Evolutionary conservation across 2,797 vertebrate genomes (phyloP).

Genomic region (Eidolon dupreanum): DNA sequence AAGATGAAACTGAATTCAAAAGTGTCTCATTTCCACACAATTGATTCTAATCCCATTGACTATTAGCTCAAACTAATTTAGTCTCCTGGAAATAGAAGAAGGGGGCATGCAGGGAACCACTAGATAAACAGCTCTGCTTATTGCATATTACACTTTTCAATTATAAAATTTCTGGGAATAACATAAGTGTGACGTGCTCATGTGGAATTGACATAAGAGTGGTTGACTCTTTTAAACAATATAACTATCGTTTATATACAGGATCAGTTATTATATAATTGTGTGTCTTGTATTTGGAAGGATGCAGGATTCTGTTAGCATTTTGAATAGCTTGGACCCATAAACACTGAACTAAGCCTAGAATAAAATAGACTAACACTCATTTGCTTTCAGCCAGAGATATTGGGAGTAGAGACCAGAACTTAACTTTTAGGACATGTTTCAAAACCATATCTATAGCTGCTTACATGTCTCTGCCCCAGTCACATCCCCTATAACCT

Average conservation of each 20-base stretch:
- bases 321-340: not conserved
- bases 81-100: not conserved
- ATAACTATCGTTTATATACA: not conserved
- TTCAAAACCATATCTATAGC: not conserved
- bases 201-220: not conserved
- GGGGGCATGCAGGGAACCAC: fast-evolving
- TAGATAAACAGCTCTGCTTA: not conserved
- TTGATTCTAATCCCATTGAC: not conserved
- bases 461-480: not conserved
- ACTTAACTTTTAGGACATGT: not conserved
- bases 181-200: not conserved
- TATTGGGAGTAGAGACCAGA: not conserved
- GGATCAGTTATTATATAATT: not conserved
- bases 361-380: not conserved
- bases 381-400: not conserved
- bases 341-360: not conserved
- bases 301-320: not conserved
- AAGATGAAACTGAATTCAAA: not conserved
- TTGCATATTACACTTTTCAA: not conserved
- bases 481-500: not conserved
- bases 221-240: too few relatives aligned
- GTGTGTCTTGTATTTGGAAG: not conserved
- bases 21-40: not conserved
- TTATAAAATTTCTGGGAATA: not conserved
- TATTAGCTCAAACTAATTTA: not conserved